A percentile compares a stretch with the other conserved stretches of the same genome.
phyloP scores from a whole-genome alignment of 2,888 invertebrate genomes.

The Lamellibrachia columna region DNA sequence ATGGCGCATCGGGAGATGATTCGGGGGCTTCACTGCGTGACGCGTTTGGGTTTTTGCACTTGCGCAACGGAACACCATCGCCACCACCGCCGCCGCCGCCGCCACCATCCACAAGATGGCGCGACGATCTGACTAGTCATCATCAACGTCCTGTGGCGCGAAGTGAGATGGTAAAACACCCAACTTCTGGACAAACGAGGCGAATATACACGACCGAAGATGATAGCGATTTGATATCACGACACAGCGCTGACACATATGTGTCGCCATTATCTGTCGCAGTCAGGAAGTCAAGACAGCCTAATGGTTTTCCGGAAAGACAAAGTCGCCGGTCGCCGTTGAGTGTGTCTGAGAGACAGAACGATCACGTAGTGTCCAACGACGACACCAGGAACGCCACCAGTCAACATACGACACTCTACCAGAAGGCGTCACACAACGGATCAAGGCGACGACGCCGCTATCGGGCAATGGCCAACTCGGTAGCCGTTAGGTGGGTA shows the following conservation, averaged over 20 bases:
- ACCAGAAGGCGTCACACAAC: neutral
- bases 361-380: neutral
- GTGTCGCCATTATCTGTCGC: neutral
- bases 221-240: neutral
- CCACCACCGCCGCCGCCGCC: neutral
- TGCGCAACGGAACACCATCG: neutral
- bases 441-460: neutral
- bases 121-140: neutral
- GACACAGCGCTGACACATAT: neutral
- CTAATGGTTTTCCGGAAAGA: neutral
- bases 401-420: neutral
- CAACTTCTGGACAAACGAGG: neutral
- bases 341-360: neutral
- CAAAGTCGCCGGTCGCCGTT: neutral
- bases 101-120: neutral
- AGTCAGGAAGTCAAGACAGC: neutral
- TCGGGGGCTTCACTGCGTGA: slow-evolving; percentile 3
- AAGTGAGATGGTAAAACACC: neutral
- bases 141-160: neutral
- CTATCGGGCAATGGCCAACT: neutral
- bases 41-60: slow-evolving; percentile 16
- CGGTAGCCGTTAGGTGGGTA: neutral
- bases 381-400: neutral
- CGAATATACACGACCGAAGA: neutral
- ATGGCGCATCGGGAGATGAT: neutral